These are phyloP conservation scores for Geotrypetes seraphini DNA, from an alignment of 2,797 vertebrate species.

Conservation along the genomic window DNA sequence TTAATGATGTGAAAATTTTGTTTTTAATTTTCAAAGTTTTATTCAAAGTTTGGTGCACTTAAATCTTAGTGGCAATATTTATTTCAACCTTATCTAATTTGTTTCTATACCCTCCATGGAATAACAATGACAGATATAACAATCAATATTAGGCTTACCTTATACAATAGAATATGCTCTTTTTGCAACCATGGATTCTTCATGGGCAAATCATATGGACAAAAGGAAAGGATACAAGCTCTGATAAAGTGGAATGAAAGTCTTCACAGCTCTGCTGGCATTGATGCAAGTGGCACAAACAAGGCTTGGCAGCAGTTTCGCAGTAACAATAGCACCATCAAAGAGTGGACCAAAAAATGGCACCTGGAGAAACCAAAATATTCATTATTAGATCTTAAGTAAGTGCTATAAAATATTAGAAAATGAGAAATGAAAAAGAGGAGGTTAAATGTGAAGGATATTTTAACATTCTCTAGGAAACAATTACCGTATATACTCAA, in stretches of 20 bases:
- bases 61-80: no score
- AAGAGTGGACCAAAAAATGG: conserved; percentile 95
- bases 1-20: no score
- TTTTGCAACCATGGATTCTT: not conserved
- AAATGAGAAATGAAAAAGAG: no score
- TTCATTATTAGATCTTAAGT: no score
- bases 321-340: conserved; percentile 85
- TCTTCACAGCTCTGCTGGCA: conserved; percentile 95
- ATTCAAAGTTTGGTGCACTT: not conserved
- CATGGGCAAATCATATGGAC: not conserved
- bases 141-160: conserved; percentile 31
- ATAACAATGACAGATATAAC: no score
- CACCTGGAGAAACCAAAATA: conserved; percentile 62
- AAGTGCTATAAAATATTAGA: no score
- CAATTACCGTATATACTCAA: no score
- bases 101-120: no score
- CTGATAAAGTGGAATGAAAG: conserved; percentile 91
- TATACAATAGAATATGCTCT: not conserved
- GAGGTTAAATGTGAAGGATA: no score
- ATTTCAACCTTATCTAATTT: no score
- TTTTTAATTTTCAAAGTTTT: no score
- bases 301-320: conserved; percentile 83
- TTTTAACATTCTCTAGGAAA: no score
- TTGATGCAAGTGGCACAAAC: conserved; percentile 94
- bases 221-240: conserved; percentile 93